Evolutionary conservation across 2,113 vertebrate species (phyloP), one percentile per base, ranked within the genome.

Genomic region (Vanacampus margaritifer): DNA sequence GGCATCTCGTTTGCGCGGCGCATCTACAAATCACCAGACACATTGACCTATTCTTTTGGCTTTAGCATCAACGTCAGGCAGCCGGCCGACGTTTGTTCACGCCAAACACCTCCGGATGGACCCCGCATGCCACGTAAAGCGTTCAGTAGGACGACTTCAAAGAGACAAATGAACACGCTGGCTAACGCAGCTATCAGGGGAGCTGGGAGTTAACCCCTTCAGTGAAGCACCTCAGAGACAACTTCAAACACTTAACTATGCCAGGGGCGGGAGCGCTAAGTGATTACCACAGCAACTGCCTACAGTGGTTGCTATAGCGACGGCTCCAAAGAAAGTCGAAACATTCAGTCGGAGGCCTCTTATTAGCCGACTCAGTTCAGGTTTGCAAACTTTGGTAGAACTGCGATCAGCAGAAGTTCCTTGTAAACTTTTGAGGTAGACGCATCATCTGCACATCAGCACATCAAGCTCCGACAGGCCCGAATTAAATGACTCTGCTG

Each of bases 11-110:
- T 86, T 82, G 80, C 75, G 76, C 67, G 46, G 80, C 39, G 48
- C 70, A 76, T 82, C 79, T 83, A 80, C 72, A 80, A 87, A 87
- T 83, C 85, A 83, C 72, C 86, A 85, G 87, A 91, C 90, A 89
- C 88, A 86, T 86, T 91, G 89, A 92, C 90, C 90, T 88, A 90
- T 90, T 91, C 91, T 83, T 88, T 72, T 85, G 87, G 87, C 80
- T 89, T 91, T 84, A 89, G 82, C 84, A 73, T 91, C 90, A 92
- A 87, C 86, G 89, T 90, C 91, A 90, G 84, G 66, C 62, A 21
- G 41, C 39, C 37, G 78, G 67, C 75, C 54, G 54, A 61, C 54
- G 71, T 75, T 65, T 72, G 75, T 69, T 80, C 80, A 39, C 61
- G 68, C 74, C 79, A 58, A 81, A 76, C 85, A 86, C 86, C 73